These are phyloP conservation scores for Trachythela sp. DNA, from an alignment of 64 coral and sea anemone genomes.

Conservation along the genomic window DNA sequence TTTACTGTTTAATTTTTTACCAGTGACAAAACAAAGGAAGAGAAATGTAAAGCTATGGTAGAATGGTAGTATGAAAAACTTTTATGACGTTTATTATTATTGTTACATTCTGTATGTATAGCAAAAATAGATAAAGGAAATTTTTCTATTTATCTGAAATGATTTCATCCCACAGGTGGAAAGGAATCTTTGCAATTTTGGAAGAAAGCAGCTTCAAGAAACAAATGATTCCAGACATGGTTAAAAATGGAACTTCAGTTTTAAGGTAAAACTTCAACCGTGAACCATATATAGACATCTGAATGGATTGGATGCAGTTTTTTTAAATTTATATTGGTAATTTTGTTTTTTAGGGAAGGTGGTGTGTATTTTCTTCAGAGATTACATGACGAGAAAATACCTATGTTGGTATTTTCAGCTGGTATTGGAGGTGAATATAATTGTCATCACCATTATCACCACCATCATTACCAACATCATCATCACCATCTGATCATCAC, in stretches of 20 bases:
- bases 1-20: no score
- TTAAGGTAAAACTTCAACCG: background rate
- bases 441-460: background rate
- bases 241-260: background rate
- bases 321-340: background rate
- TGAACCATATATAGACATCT: background rate
- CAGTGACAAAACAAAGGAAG: background rate
- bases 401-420: constrained; percentile 10
- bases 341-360: background rate
- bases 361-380: background rate
- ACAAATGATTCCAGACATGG: background rate
- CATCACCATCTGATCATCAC: no score
- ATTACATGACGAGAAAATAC: constrained; percentile 5
- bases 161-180: background rate
- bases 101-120: background rate
- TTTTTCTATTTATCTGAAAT: background rate
- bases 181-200: background rate
- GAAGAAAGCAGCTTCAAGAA: background rate
- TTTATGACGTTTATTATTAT: background rate
- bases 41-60: background rate
- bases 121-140: no score
- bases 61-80: background rate
- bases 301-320: background rate
- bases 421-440: background rate
- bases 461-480: no score